phyloP scores from a whole-genome alignment of 2,888 invertebrate genomes.

The Craniophora ligustri region DNA sequence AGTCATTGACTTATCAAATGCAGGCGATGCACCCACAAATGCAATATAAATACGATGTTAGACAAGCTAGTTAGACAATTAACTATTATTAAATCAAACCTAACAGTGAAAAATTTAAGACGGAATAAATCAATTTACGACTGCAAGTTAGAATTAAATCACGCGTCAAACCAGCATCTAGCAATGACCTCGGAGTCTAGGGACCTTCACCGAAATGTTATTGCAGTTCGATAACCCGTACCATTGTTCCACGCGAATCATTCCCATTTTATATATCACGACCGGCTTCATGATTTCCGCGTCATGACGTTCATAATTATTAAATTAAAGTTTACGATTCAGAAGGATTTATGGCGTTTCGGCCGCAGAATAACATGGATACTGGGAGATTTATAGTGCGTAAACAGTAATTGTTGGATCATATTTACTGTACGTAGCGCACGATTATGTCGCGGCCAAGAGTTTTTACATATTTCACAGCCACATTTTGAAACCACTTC shows the following conservation, averaged over 20 bases:
- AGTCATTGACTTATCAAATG: too few species aligned
- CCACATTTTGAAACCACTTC: too few species aligned
- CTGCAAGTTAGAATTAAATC: conserved; percentile 47
- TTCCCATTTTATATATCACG: conserved; percentile 83
- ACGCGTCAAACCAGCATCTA: conserved; percentile 61
- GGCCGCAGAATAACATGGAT: conserved; percentile 51
- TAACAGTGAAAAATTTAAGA: conserved; percentile 24
- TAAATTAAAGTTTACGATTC: conserved; percentile 77
- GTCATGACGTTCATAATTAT: conserved; percentile 78
- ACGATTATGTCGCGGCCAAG: conserved; percentile 11
- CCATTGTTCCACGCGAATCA: conserved; percentile 82
- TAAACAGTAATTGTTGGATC: conserved; percentile 57
- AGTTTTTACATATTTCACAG: conserved; percentile 13
- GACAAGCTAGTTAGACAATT: too few species aligned
- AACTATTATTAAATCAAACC: conserved; percentile 6
- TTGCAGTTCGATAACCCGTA: conserved; percentile 79
- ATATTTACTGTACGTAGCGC: conserved; percentile 37
- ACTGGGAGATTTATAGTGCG: conserved; percentile 61
- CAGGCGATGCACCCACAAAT: too few species aligned
- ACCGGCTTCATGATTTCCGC: conserved; percentile 83
- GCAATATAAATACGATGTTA: too few species aligned
- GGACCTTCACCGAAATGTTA: conserved; percentile 87
- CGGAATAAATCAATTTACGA: conserved; percentile 23
- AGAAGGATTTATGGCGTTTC: conserved; percentile 67
- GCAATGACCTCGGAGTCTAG: conserved; percentile 76